Evolutionary conservation across 2,113 vertebrate genomes (phyloP).

Genomic region (Todiramphus saurophagus): DNA sequence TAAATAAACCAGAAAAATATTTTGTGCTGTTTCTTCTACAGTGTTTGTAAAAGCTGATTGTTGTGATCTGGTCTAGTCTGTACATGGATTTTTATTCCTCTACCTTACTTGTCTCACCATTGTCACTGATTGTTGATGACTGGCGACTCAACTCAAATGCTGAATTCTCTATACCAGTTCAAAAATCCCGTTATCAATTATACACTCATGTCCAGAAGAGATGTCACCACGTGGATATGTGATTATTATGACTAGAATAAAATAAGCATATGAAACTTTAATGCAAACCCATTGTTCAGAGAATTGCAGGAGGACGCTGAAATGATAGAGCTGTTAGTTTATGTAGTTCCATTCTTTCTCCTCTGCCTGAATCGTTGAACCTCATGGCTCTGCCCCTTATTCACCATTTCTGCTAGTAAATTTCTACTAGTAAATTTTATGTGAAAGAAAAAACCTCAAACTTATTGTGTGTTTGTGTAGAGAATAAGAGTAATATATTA

Average conservation of each 20-base stretch:
- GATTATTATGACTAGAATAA: background rate
- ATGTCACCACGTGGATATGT: background rate
- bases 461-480: background rate
- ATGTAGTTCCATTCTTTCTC: background rate
- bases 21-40: background rate
- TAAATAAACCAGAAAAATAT: background rate
- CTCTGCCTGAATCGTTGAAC: background rate
- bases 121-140: accelerated
- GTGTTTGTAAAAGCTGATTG: background rate
- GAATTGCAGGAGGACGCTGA: background rate
- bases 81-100: background rate
- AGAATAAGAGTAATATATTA: background rate
- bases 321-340: background rate
- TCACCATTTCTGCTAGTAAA: background rate
- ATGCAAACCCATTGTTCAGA: background rate
- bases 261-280: background rate
- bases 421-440: background rate
- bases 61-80: background rate
- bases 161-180: background rate
- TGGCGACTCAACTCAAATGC: background rate
- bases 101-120: background rate
- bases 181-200: background rate
- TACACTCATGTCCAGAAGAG: background rate
- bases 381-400: background rate
- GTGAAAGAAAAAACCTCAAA: background rate